Base-by-base conservation (phyloP, 2,797 vertebrate species). In the Acanthornis magna region DNA sequence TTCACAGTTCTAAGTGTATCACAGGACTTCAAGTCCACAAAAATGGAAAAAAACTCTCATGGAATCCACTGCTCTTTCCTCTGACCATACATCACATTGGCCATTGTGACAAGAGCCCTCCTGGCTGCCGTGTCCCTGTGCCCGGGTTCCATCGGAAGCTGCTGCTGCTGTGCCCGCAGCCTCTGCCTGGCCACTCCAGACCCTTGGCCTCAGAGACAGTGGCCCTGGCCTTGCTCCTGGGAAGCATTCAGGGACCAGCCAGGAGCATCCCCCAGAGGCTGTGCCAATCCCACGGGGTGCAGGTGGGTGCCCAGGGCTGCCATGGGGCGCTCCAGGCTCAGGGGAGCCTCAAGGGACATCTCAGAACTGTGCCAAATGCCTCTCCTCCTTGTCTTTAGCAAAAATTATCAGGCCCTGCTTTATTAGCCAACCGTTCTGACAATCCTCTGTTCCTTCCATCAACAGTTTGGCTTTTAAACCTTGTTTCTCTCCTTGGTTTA, bases 71-170 rank as follows among this genome's bases (percentile, higher is more conserved):
- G 27, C 38, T 63, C 2, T 47, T 63, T 55, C 32, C 18, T 38
- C 42, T 3, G 10, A 21, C 20, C 15, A 45, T 29, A 36, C 1
- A 0, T 13, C n/a, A 4, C 47, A 12, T 0, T 4, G 66, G 2
- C 58, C 40, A 42, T 36, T 78, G 71, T 71, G 50, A 68, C 16
- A 1, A 61, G 21, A 0, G 7, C 40, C 21, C 8, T 1, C 68
- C 61, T 3, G 45, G 20, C 17, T 53, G 19, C 65, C 7, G 1
- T 2, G 32, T 2, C 1, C 2, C 10, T 5, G 10, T 0, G 3
- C 10, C 26, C 2, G 1, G 4, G 32, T 38, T 22, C 65, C 80
- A 51, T 29, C 2, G 2, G 62, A 48, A 15, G 14, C 22, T 5
- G 4, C 61, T 5, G 40, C 40, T 42, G 47, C 20, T 19, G 62